Evolutionary conservation across 2,888 invertebrate genomes (phyloP), one percentile per base, ranked within the genome.

Genomic region (Dryadula phaetusa): DNA sequence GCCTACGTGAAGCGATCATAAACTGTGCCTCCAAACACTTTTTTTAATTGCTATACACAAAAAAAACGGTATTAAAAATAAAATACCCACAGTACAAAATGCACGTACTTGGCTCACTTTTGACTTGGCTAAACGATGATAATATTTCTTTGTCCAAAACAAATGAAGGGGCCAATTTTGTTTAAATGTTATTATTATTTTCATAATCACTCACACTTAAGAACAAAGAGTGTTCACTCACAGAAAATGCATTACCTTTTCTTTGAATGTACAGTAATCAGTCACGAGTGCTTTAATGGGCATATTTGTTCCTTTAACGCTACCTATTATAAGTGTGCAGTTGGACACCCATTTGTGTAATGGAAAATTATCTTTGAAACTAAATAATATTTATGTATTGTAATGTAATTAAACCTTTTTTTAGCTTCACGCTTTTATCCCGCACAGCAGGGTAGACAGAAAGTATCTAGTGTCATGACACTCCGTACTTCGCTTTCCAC

Each of bases 181-280:
- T 69, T 69, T 52, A 37, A 42, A 62, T 44, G 58, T 56, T 69
- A 66, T 66, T 66, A 69, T 66, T 69, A 66, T 69, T 66, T 69
- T 54, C 58, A 46, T 66, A 63, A 69, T 66, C 58, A 22, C 60
- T 62, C 42, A 22, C 53, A 54, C 53, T 69, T 66, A 60, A 16
- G 16, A 46, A 68, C 66, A 62, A 61, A 53, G 65, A 46, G 40
- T 25, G n/a, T 16, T 37, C 28, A 42, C 56, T 47, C 44, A 67
- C 40, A 58, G 62, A 28, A 54, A 67, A 67, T 49, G 18, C 64
- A 64, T 67, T 64, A 60, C 49, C 53, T 60, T 60, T 49, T 28
- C 16, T 40, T 54, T 28, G 56, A 66, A 66, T 62, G 62, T 12
- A 3, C 16, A 3, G 7, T 47, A 40, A 66, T 66, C 46, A 62